Evolutionary conservation across 64 coral and sea anemone genomes (phyloP).

Genomic region (Stichodactyla mertensii): DNA sequence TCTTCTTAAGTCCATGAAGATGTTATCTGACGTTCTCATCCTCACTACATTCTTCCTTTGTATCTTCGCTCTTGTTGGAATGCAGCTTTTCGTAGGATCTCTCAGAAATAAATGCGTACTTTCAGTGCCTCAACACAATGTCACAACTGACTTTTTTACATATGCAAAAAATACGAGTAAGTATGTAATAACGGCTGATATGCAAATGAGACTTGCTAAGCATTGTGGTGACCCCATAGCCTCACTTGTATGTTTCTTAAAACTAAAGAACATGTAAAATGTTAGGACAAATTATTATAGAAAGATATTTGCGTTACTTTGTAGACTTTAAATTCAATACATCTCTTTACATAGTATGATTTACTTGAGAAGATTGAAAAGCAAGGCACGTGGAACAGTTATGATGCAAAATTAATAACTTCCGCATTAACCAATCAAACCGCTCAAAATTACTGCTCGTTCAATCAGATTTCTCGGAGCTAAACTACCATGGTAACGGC

Average conservation of each 20-base stretch:
- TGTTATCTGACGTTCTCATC: constrained; percentile 84
- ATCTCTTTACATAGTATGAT: too few species aligned
- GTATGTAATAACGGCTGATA: background rate
- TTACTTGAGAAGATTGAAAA: too few species aligned
- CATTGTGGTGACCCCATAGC: too few species aligned
- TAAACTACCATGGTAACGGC: too few species aligned
- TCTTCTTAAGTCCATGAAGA: constrained; percentile 85
- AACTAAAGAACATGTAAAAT: too few species aligned
- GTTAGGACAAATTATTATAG: background rate
- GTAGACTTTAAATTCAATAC: background rate
- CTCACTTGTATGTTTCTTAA: too few species aligned
- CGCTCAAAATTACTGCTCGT: too few species aligned
- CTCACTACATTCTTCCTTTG: constrained; percentile 87
- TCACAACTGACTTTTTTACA: constrained; percentile 30
- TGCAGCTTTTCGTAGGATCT: constrained; percentile 93
- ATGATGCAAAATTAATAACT: too few species aligned
- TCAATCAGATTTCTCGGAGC: too few species aligned
- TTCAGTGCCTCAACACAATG: background rate
- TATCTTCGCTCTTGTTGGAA: constrained; percentile 87
- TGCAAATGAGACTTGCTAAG: background rate
- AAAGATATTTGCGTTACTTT: background rate
- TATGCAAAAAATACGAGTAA: constrained; percentile 70
- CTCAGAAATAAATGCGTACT: constrained; percentile 84
- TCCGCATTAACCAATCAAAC: too few species aligned
- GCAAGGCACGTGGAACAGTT: too few species aligned